Evolutionary conservation across 2,888 invertebrate species (phyloP).

Genomic region (Orthosia gracilis): DNA sequence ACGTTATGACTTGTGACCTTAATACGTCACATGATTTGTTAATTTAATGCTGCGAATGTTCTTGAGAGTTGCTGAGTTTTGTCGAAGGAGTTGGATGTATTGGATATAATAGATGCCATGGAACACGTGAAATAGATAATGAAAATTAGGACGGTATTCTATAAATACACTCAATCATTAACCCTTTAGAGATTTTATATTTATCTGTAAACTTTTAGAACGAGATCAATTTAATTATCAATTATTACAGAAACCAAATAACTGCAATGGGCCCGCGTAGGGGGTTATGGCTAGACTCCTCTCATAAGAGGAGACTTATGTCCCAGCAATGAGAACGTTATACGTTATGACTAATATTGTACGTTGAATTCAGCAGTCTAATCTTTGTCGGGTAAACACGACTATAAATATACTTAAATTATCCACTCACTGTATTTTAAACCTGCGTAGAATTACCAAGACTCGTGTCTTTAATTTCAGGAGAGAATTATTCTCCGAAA

Average conservation of each 20-base stretch:
- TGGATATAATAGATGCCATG: not conserved
- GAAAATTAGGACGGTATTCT: not conserved
- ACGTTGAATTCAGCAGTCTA: not conserved
- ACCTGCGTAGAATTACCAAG: constrained; percentile 9
- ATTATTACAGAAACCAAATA: not conserved
- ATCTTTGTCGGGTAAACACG: not conserved
- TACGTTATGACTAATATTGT: not conserved
- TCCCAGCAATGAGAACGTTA: not conserved
- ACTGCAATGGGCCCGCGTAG: not conserved
- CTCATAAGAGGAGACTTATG: not conserved
- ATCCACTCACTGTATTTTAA: constrained; percentile 1
- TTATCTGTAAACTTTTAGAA: not conserved
- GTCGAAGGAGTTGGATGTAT: too few species aligned
- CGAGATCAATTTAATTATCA: not conserved
- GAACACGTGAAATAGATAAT: not conserved
- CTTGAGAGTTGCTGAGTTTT: not conserved
- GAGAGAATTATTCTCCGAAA: not conserved
- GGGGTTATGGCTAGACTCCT: not conserved
- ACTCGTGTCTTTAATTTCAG: not conserved
- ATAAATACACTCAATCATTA: not conserved
- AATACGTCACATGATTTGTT: constrained; percentile 31
- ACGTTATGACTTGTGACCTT: constrained; percentile 29
- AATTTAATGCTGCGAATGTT: not conserved
- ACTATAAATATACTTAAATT: constrained; percentile 16
- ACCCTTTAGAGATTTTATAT: not conserved